Conservation (phyloP, 2,113 vertebrate species). For the Pangasianodon gigas region DNA sequence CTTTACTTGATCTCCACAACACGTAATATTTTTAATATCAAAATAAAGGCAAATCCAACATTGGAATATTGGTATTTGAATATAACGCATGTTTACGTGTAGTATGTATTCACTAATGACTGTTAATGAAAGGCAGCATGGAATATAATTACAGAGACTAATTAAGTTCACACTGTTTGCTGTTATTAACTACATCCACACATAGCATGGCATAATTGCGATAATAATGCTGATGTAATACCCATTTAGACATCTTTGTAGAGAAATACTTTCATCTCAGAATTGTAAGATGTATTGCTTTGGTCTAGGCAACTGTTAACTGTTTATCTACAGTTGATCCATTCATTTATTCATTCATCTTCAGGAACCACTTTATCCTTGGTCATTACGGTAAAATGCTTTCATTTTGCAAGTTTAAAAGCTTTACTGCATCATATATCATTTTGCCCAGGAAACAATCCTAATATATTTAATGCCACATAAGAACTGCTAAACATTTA, state of each 20-base stretch:
- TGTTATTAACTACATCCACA: slow-evolving; percentile 1
- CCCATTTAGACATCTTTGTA: neutral
- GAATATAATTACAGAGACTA: slow-evolving; percentile 1
- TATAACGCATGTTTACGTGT: neutral
- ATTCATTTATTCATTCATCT: neutral
- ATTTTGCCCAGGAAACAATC: neutral
- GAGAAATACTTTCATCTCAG: neutral
- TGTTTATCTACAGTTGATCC: neutral
- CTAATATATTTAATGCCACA: neutral
- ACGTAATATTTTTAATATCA: slow-evolving; percentile 25
- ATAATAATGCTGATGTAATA: slow-evolving; percentile 2
- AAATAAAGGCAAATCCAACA: slow-evolving; percentile 39
- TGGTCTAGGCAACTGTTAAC: neutral
- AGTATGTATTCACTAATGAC: neutral
- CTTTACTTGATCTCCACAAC: neutral
- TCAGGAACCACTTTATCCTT: neutral
- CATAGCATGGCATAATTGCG: neutral
- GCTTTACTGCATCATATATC: neutral
- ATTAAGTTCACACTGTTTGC: neutral
- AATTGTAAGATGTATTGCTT: neutral
- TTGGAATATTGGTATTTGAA: neutral
- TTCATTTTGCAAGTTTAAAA: neutral
- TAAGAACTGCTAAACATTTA: neutral
- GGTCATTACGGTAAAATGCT: neutral
- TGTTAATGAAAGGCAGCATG: neutral